Conservation (phyloP, 2,888 invertebrate genomes). For the Phragmatobia fuliginosa region DNA sequence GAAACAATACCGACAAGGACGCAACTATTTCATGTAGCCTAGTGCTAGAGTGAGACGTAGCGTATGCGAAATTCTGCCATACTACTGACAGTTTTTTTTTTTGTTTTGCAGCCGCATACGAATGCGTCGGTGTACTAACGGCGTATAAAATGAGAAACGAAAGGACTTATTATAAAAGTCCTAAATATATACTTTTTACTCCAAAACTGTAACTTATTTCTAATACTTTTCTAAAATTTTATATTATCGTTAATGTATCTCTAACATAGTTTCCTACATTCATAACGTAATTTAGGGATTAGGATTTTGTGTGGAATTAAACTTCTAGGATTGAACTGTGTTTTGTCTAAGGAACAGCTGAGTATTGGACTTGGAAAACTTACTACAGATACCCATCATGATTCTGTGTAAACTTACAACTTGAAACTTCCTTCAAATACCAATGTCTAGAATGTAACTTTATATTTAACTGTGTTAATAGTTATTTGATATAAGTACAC, state of each 20-base stretch:
- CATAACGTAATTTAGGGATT: neutral
- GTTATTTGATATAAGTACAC: conserved; percentile 14
- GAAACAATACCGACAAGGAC: no score
- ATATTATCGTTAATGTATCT: no score
- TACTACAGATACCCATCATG: conserved; percentile 39
- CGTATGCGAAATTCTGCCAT: no score
- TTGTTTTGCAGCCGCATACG: no score
- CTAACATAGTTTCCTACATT: neutral
- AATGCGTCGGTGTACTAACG: no score
- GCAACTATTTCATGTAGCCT: no score
- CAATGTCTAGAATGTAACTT: conserved; percentile 49
- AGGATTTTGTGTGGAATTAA: conserved; percentile 9
- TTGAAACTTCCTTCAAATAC: conserved; percentile 45
- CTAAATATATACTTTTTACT: neutral
- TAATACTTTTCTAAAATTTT: neutral
- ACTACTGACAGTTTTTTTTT: no score
- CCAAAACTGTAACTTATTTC: neutral
- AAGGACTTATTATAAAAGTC: no score
- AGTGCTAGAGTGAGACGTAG: no score
- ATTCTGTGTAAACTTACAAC: conserved; percentile 49
- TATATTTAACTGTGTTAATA: conserved; percentile 46
- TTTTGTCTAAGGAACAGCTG: conserved; percentile 29
- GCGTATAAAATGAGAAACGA: no score
- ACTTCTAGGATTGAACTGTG: conserved; percentile 20
- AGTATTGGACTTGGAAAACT: conserved; percentile 50